These are phyloP conservation scores for Callionymus lyra DNA, from an alignment of 2,113 vertebrate genomes.

Conservation along the genomic window DNA sequence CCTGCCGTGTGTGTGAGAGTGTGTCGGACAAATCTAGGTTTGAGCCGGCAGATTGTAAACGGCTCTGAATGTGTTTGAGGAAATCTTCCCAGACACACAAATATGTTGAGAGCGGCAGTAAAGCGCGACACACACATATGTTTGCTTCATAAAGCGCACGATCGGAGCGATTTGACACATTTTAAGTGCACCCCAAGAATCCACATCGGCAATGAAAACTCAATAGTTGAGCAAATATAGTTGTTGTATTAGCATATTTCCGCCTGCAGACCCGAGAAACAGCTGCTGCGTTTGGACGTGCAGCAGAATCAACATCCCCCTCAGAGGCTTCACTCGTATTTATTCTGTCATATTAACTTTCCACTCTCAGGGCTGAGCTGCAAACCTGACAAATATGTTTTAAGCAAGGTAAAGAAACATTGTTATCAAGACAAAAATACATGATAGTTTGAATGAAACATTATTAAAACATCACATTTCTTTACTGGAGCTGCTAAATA, in stretches of 20 bases:
- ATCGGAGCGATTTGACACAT: neutral
- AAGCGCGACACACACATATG: neutral
- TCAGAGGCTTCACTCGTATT: slow-evolving; percentile 14
- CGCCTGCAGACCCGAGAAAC: slow-evolving; percentile 22
- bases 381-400: slow-evolving; percentile 13
- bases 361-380: slow-evolving; percentile 7
- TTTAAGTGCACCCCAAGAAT: neutral
- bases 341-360: slow-evolving; percentile 27
- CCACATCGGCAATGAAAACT: neutral
- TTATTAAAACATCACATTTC: no score
- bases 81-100: slow-evolving; percentile 3
- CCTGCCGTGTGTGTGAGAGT: no score
- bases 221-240: no score
- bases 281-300: slow-evolving; percentile 25
- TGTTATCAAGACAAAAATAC: no score
- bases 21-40: slow-evolving; percentile 23
- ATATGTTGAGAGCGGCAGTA: neutral
- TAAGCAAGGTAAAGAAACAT: no score
- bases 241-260: slow-evolving; percentile 37
- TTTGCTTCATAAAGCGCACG: neutral
- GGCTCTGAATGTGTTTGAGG: slow-evolving; percentile 28
- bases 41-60: slow-evolving; percentile 22
- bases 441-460: no score
- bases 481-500: no score
- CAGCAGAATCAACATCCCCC: slow-evolving; percentile 21